Evolutionary conservation across 2,888 invertebrate genomes (phyloP), one percentile per base, ranked within the genome.

Genomic region (Hirudinaria manillensis): DNA sequence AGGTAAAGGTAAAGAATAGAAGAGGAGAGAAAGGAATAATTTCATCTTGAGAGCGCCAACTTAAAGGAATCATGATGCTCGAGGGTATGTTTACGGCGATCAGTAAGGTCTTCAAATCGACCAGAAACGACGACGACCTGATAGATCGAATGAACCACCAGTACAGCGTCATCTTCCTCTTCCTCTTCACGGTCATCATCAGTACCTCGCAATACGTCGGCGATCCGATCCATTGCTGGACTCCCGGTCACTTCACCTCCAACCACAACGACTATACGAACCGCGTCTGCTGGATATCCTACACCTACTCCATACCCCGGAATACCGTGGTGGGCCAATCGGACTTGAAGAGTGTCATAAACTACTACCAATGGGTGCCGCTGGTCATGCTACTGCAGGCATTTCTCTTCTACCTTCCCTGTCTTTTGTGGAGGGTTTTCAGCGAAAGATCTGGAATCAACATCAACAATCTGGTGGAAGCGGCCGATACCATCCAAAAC

Each of bases 401-500:
- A 19, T 83, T 87, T 76, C 81, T 87, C 77, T 87, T 86, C 81
- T 87, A 87, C 80, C 81, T 86, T 77, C 87, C 87, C 16, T 78
- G 78, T 55, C 77, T 79, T 4, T 27, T 79, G 19, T 79, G 79
- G 79, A 29, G 79, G 51, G 67, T 79, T 19, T 78, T 79, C 75
- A 78, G 78, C 68, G 79, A 79, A 61, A 45, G 79, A 10, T 77
- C 76, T 4, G 87, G 87, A 75, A 87, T 87, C 78, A 87, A 87
- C 80, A 84, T 87, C 36, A 83, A 84, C 77, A 80, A 84, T 74
- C 82, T 85, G 68, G 84, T 85, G 32, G 81, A 82, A 56, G 81
- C 84, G 6, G 83, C 83, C 68, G 82, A 83, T 75, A 80, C 80
- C 53, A 80, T 80, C 55, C 80, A 80, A 77, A 83, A 84, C 77